Evolutionary conservation across 2,113 vertebrate genomes (phyloP).

Genomic region (Tetraodon nigroviridis): DNA sequence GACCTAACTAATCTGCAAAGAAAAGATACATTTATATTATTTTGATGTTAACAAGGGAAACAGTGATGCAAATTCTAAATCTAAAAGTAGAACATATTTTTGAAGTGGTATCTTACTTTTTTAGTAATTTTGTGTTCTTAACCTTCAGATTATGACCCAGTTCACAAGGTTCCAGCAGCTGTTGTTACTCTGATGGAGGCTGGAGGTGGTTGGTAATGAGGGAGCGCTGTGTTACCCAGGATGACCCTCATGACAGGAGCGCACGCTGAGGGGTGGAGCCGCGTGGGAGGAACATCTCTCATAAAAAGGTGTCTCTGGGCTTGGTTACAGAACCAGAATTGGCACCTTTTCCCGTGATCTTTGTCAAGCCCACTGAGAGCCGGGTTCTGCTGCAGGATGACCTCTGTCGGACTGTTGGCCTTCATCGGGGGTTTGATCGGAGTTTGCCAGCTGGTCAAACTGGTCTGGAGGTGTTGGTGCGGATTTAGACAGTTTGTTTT

Average conservation of each 20-base stretch:
- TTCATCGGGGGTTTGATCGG: conserved; percentile 52
- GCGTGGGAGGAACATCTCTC: conserved; percentile 32
- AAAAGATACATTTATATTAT: too few relatives aligned
- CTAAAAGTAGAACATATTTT: too few relatives aligned
- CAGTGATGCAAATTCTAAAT: too few relatives aligned
- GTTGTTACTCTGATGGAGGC: too few relatives aligned
- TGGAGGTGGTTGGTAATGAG: background rate
- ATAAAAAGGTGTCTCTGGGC: background rate
- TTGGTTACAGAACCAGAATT: background rate
- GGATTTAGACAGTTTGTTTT: conserved; percentile 61
- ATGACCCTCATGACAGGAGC: background rate
- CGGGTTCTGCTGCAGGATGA: conserved; percentile 36
- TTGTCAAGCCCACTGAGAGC: background rate
- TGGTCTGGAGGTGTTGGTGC: conserved; percentile 61
- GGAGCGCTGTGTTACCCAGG: background rate
- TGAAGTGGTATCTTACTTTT: too few relatives aligned
- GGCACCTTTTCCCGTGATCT: too few relatives aligned
- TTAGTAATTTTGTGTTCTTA: too few relatives aligned
- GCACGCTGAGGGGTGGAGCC: conserved; percentile 37
- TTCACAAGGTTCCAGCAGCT: background rate
- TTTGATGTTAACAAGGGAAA: too few relatives aligned
- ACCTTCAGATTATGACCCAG: background rate
- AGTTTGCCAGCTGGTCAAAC: conserved; percentile 47
- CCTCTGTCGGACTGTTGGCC: conserved; percentile 16
- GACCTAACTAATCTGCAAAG: too few relatives aligned